Conservation (phyloP, 2,113 vertebrate species). For the Hyperopisus bebe region DNA sequence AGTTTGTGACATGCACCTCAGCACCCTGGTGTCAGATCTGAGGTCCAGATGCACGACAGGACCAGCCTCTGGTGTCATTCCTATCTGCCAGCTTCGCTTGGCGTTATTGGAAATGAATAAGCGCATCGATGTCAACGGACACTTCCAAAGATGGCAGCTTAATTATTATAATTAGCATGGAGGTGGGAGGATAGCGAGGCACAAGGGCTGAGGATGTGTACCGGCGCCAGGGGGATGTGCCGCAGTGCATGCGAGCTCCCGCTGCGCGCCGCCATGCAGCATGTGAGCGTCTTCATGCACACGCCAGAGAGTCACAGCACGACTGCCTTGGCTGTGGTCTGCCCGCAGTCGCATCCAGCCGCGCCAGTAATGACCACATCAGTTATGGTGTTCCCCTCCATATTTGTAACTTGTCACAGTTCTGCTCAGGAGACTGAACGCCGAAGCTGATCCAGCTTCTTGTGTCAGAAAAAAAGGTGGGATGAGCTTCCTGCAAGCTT, state of each 20-base stretch:
- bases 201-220: not conserved
- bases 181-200: constrained; percentile 37
- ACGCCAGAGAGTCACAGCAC: constrained; percentile 4
- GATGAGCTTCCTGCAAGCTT: not conserved
- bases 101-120: constrained; percentile 33
- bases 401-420: not conserved
- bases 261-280: not conserved
- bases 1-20: not conserved
- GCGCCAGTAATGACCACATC: constrained; percentile 14
- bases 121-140: constrained; percentile 26
- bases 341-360: constrained; percentile 9
- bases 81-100: constrained; percentile 10
- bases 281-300: not conserved
- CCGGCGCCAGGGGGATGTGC: constrained; percentile 16
- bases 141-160: constrained; percentile 38
- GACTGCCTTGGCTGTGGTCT: not conserved
- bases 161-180: constrained; percentile 49
- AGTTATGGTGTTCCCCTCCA: not conserved
- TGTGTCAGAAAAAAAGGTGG: not conserved
- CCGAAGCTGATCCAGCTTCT: not conserved
- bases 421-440: not conserved
- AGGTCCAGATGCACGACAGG: not conserved
- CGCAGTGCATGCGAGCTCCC: not conserved
- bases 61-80: not conserved
- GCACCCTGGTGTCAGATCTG: not conserved